phyloP scores from a whole-genome alignment of 92 coral and sea anemone genomes.

The Plumapathes pennacea region DNA sequence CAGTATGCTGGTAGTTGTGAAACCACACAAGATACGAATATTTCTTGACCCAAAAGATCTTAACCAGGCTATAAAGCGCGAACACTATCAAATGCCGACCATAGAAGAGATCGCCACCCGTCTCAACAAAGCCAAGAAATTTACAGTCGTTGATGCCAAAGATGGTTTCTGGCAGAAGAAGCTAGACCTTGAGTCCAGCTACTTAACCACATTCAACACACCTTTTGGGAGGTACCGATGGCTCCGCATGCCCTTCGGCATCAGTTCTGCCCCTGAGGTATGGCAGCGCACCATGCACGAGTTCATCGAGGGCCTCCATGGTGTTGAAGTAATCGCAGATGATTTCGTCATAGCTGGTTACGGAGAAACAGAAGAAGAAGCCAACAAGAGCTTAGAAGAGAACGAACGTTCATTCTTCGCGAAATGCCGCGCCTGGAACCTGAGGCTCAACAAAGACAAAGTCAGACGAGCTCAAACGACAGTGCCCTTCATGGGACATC shows the following conservation, averaged over 20 bases:
- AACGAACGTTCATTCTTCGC: conserved; percentile 53
- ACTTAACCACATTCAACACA: conserved; percentile 45
- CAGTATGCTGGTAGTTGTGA: conserved; percentile 44
- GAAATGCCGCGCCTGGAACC: conserved; percentile 56
- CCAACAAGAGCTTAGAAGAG: conserved; percentile 37
- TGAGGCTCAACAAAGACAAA: conserved; percentile 45
- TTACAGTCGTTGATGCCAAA: conserved; percentile 42
- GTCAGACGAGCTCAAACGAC: conserved; percentile 24
- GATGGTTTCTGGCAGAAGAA: conserved; percentile 43
- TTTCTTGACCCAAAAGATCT: no score
- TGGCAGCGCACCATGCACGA: conserved; percentile 43
- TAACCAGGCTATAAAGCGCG: no score
- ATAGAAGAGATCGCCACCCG: conserved; percentile 41
- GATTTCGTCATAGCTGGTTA: conserved; percentile 60
- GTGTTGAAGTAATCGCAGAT: conserved; percentile 56
- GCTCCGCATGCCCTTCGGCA: conserved; percentile 35
- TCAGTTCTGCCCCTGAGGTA: conserved; percentile 37
- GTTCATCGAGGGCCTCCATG: conserved; percentile 33
- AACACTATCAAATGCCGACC: conserved; percentile 37
- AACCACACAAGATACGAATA: conserved; percentile 36
- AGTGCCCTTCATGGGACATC: conserved; percentile 53
- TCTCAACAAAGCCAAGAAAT: conserved; percentile 35
- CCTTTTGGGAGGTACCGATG: conserved; percentile 48
- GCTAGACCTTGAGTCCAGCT: conserved; percentile 45
- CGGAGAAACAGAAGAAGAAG: conserved; percentile 48